Evolutionary conservation across 2,888 invertebrate genomes (phyloP).

Genomic region (Eupeodes latifasciatus): DNA sequence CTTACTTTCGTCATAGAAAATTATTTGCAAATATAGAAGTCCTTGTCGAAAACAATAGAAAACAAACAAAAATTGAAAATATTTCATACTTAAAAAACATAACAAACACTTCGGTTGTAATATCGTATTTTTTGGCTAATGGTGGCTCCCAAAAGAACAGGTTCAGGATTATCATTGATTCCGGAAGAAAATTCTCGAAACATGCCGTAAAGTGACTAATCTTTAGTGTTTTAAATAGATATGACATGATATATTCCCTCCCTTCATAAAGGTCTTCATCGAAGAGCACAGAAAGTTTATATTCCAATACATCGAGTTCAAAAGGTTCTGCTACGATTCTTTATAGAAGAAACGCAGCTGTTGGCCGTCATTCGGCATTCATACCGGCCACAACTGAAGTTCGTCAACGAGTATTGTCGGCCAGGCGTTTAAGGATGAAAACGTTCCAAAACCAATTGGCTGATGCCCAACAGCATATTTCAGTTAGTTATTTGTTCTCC

Average conservation of each 20-base stretch:
- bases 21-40: constrained; percentile 45
- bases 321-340: constrained; percentile 82
- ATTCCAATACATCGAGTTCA: constrained; percentile 82
- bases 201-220: constrained; percentile 80
- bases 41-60: constrained; percentile 24
- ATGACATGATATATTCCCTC: constrained; percentile 10
- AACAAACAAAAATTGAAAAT: constrained; percentile 40
- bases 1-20: constrained; percentile 36
- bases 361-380: constrained; percentile 79
- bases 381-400: constrained; percentile 82
- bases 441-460: constrained; percentile 92
- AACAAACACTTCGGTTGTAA: neutral
- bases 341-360: constrained; percentile 79
- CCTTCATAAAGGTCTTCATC: constrained; percentile 78
- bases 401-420: constrained; percentile 89
- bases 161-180: constrained; percentile 85
- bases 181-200: constrained; percentile 85
- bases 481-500: constrained; percentile 85
- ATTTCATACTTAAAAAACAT: constrained; percentile 42
- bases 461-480: constrained; percentile 91
- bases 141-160: constrained; percentile 81
- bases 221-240: constrained; percentile 1
- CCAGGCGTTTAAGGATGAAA: constrained; percentile 90
- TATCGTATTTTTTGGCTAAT: constrained; percentile 74
- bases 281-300: constrained; percentile 84